Percentiles rank a stretch among this genome's conserved stretches.
phyloP scores from a whole-genome alignment of 2,888 invertebrate species.

The Archaeoteleia sp. region DNA sequence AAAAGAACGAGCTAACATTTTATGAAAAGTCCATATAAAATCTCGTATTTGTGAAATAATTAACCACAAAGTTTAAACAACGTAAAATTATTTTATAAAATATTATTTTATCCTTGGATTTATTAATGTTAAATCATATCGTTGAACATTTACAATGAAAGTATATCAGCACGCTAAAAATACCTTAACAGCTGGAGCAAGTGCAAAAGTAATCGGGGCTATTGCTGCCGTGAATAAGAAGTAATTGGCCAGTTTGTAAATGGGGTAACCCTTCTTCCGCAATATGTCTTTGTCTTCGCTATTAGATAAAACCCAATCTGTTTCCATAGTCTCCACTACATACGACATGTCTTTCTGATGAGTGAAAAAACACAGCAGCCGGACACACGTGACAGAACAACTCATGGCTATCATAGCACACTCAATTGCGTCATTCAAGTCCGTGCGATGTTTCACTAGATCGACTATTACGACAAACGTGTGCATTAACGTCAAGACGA shows the following conservation, averaged over 20 bases:
- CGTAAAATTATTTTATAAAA: too few relatives aligned
- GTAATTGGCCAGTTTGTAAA: constrained; percentile 61
- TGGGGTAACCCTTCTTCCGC: constrained; percentile 57
- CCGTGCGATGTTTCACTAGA: constrained; percentile 52
- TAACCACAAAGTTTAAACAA: too few relatives aligned
- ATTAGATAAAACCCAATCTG: constrained; percentile 61
- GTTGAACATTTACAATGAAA: too few relatives aligned
- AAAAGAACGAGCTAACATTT: too few relatives aligned
- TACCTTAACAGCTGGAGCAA: constrained; percentile 61
- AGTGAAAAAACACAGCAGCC: constrained; percentile 56
- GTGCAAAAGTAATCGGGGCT: constrained; percentile 50
- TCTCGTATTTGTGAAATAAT: too few relatives aligned
- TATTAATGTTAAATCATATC: too few relatives aligned
- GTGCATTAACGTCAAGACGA: too few relatives aligned
- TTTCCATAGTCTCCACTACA: constrained; percentile 61
- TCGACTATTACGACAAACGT: constrained; percentile 49
- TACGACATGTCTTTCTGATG: constrained; percentile 59
- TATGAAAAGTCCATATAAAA: too few relatives aligned
- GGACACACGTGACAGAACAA: constrained; percentile 58
- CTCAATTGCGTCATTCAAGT: constrained; percentile 65
- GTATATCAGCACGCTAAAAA: background rate
- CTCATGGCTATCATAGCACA: constrained; percentile 59
- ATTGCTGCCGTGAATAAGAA: constrained; percentile 60
- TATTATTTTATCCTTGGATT: too few relatives aligned
- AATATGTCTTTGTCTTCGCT: constrained; percentile 54